Percentiles rank a stretch among this genome's conserved stretches.
Evolutionary conservation across 2,797 vertebrate species (phyloP).

Genomic region (Pseudochirops cupreus): DNA sequence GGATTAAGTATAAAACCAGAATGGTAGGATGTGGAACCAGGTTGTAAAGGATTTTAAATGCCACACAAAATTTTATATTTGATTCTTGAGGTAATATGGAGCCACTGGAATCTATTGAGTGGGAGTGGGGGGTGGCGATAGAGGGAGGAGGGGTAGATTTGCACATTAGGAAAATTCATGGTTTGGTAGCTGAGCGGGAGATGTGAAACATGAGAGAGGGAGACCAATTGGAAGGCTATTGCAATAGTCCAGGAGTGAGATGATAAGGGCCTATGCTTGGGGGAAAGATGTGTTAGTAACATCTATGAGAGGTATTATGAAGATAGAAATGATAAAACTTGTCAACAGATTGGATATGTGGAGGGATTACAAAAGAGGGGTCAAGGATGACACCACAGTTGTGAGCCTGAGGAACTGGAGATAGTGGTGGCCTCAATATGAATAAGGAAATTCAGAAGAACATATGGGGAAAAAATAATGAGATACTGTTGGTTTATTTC

Average conservation of each 20-base stretch:
- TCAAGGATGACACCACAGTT: not conserved
- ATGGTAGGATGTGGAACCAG: not conserved
- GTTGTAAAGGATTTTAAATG: not conserved
- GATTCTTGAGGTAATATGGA: not conserved
- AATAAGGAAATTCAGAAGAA: not conserved
- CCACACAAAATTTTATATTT: not conserved
- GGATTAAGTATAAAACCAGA: not conserved
- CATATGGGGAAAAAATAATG: not conserved
- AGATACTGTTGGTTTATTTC: not conserved
- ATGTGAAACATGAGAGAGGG: not conserved
- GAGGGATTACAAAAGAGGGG: not conserved
- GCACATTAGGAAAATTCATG: not conserved
- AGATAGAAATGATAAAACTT: not conserved
- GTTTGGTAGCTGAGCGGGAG: not conserved
- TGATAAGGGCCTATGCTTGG: not conserved
- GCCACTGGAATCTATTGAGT: not conserved
- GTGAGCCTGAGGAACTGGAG: not conserved
- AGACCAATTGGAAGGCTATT: not conserved
- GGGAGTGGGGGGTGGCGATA: not conserved
- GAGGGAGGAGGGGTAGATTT: not conserved
- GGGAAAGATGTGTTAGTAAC: not conserved
- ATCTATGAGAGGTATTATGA: not conserved
- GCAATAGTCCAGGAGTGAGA: not conserved
- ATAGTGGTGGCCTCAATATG: not conserved
- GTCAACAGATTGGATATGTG: not conserved